Evolutionary conservation across 2,797 vertebrate species (phyloP).

Genomic region (Netta rufina): DNA sequence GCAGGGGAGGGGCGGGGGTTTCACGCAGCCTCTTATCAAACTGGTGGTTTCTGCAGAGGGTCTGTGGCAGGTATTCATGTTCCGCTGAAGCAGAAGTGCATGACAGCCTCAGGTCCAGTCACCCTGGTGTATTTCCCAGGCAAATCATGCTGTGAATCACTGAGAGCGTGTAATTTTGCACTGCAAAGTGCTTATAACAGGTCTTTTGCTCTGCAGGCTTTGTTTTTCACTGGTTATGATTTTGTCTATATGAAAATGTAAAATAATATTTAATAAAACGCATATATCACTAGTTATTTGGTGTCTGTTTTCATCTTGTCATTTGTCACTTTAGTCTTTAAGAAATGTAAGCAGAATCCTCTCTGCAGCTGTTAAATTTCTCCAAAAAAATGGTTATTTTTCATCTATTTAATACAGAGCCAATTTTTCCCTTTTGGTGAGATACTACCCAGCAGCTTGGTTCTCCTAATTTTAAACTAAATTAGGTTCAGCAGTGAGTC

Average conservation of each 20-base stretch:
- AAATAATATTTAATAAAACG: constrained; percentile 35
- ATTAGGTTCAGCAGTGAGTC: neutral
- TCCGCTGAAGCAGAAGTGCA: neutral
- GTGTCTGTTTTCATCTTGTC: neutral
- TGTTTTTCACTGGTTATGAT: neutral
- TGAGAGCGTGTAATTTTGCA: rapidly evolving
- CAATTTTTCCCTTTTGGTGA: neutral
- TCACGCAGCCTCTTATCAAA: neutral
- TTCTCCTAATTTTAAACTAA: neutral
- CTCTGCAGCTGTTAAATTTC: neutral
- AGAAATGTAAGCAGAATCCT: neutral
- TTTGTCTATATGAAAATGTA: neutral
- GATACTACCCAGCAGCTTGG: neutral
- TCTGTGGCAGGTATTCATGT: rapidly evolving
- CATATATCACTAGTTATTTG: neutral
- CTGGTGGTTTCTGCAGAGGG: neutral
- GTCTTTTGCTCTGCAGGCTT: neutral
- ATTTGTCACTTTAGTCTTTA: neutral
- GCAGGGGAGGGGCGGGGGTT: neutral
- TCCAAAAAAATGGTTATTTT: neutral
- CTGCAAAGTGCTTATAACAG: neutral
- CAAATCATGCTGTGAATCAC: neutral
- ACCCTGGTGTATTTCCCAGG: neutral
- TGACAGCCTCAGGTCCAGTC: rapidly evolving
- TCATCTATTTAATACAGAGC: neutral